Percentiles rank a stretch among this genome's conserved stretches.
phyloP scores from a whole-genome alignment of 2,113 vertebrate species.

The Paracanthobrama guichenoti region DNA sequence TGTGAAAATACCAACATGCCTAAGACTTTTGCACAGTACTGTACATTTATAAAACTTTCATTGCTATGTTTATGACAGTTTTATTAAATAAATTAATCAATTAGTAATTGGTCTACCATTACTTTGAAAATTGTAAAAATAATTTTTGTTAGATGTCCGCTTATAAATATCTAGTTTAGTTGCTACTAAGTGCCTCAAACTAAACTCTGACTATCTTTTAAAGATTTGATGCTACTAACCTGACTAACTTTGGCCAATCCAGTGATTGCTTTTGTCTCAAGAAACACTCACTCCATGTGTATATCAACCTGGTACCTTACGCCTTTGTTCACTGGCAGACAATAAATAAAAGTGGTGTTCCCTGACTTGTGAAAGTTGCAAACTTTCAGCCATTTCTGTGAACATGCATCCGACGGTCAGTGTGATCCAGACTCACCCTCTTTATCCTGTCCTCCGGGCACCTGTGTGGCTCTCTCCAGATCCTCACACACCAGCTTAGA shows the following conservation, averaged over 20 bases:
- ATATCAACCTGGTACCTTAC: too few species aligned
- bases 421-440: constrained; percentile 65
- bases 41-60: neutral
- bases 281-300: too few species aligned
- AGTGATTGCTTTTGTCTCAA: neutral
- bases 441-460: constrained; percentile 63
- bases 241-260: neutral
- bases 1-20: too few species aligned
- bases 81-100: neutral
- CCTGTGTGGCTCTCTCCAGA: constrained; percentile 72
- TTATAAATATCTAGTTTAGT: too few species aligned
- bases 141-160: too few species aligned
- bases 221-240: neutral
- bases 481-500: constrained; percentile 79
- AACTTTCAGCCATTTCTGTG: neutral
- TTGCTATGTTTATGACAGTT: neutral
- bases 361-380: neutral
- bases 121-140: neutral
- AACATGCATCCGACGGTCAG: neutral
- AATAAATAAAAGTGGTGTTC: neutral
- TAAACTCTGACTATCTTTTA: too few species aligned
- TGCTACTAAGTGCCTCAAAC: too few species aligned
- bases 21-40: too few species aligned
- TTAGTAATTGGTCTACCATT: neutral
- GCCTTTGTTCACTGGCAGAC: neutral